Evolutionary conservation across 2,797 vertebrate genomes (phyloP), one percentile per base, ranked within the genome.

Genomic region (Pseudomugil tenellus): DNA sequence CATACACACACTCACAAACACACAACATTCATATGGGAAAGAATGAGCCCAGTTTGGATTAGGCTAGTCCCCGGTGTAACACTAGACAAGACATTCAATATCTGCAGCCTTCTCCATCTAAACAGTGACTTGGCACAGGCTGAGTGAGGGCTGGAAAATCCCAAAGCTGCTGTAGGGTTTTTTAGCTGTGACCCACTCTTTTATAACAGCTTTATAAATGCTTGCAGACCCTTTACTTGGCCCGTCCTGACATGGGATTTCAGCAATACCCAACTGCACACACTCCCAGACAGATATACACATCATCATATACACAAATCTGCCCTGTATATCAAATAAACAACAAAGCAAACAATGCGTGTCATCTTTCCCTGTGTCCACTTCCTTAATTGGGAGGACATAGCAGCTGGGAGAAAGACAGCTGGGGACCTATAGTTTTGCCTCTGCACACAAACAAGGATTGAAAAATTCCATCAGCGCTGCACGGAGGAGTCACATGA

Each of bases 11-110:
- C n/a, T n/a, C 32, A 67, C 74, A 77, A 19, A 91, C 72, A 89
- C 84, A 89, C 90, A 91, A 86, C 93, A 90, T 92, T 92, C 79
- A 92, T 94, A 92, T 94, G 94, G 93, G 93, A 95, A 95, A 94
- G 87, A 92, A 91, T 87, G 63, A 67, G 87, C 84, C 92, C 83
- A 86, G 92, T 93, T 93, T 94, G 93, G 92, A 92, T 92, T 83
- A 91, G 88, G 92, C 95, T 94, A 91, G 95, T 93, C 90, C 89
- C 83, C 82, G 76, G 79, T 62, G 94, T 94, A 95, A 95, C 92
- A 88, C 94, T 92, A 95, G 91, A 93, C 91, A 79, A 79, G 84
- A 87, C 89, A 87, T 92, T 94, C 89, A 92, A 93, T 95, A 92
- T 91, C 92, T 89, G 86, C 86, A 86, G 84, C 84, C 86, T 89